A percentile compares a stretch with the other conserved stretches of the same genome.
Evolutionary conservation across 2,113 vertebrate genomes (phyloP).

Genomic region (Herpetotheres cachinnans): DNA sequence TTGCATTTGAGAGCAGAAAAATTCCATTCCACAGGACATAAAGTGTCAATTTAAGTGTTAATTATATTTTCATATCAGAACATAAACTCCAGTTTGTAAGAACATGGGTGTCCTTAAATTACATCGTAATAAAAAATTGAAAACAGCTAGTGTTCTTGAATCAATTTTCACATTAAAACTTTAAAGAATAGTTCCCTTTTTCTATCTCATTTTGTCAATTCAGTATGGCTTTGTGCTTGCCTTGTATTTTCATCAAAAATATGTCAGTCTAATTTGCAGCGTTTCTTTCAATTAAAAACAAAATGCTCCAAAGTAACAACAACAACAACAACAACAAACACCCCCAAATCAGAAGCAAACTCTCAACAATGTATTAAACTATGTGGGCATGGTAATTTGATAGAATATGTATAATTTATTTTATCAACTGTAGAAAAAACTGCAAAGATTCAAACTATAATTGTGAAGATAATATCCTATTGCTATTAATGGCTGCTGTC

Average conservation of each 20-base stretch:
- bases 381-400: neutral
- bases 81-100: constrained; percentile 58
- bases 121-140: constrained; percentile 57
- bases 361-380: neutral
- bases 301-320: neutral
- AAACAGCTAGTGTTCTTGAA: constrained; percentile 69
- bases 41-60: constrained; percentile 55
- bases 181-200: constrained; percentile 51
- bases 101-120: constrained; percentile 56
- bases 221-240: constrained; percentile 2
- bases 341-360: neutral
- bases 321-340: neutral
- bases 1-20: neutral
- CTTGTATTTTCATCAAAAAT: constrained; percentile 46
- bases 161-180: constrained; percentile 71
- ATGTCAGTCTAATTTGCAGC: constrained; percentile 12
- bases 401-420: constrained; percentile 23
- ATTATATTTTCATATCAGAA: constrained; percentile 69
- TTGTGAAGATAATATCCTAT: constrained; percentile 27
- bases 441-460: constrained; percentile 30
- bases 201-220: constrained; percentile 27
- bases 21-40: constrained; percentile 16
- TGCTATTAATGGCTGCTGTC: constrained; percentile 20
- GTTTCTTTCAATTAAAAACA: constrained; percentile 18
- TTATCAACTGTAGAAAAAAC: constrained; percentile 28